Evolutionary conservation across 2,888 invertebrate genomes (phyloP), one percentile per base, ranked within the genome.

Genomic region (Phymatocera aterrima): DNA sequence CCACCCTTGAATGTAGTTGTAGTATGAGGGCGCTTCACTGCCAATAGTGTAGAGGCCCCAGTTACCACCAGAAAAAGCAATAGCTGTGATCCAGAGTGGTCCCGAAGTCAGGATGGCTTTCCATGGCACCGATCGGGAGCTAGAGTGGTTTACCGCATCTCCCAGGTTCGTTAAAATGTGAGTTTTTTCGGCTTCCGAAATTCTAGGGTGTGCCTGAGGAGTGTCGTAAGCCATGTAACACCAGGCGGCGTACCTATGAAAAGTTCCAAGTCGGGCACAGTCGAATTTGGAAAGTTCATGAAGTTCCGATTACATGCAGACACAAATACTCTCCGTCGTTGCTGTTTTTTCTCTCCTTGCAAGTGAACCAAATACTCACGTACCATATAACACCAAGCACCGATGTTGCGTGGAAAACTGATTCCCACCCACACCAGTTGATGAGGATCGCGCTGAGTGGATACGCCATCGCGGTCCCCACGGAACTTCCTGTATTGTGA

Each of bases 41-140:
- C 95, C 93, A 18, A 95, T 88, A 0, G 95, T 95, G 65, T 94
- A 93, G 28, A 95, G 91, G 1, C 95, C 94, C 94, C 95, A 95
- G 77, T 93, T 92, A 0, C 93, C 93, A 10, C 95, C 94, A 92
- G 93, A 93, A 83, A 95, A 94, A 0, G 94, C 93, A 10, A 94
- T 85, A 21, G 93, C 92, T 81, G 93, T 93, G 85, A 94, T 92
- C 94, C 94, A 94, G 6, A 83, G 70, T 0, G 94, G 93, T 21
- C 91, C 85, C 0, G 94, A 94, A 0, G 91, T 92, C 0, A 94
- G 82, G 77, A 95, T 93, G 3, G 89, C 84, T 70, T 85, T 91
- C 95, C 95, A 95, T 0, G 95, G 95, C 8, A 94, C 93, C 1
- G 92, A 89, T n/a, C 80, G 60, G 0, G 78, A 64, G 68, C 82